These are phyloP conservation scores for Rhogogaster chlorosoma DNA, from an alignment of 2,888 invertebrate genomes.

Conservation along the genomic window DNA sequence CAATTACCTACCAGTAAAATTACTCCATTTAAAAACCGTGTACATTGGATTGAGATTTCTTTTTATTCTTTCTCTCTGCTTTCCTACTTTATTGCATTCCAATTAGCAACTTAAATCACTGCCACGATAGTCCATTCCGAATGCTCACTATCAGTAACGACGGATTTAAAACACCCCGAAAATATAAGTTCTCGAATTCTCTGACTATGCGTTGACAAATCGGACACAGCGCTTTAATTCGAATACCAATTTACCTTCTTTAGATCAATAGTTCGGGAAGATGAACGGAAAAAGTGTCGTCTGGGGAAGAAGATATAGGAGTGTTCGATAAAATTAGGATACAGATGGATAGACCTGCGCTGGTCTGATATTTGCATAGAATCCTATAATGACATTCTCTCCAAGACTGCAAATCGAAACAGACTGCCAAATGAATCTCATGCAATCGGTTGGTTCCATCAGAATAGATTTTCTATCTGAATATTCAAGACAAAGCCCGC, in stretches of 20 bases:
- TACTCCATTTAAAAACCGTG: slow-evolving; percentile 9
- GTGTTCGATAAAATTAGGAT: background rate
- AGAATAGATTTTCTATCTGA: background rate
- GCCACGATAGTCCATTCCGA: background rate
- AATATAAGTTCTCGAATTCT: background rate
- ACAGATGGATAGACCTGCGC: background rate
- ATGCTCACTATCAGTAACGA: background rate
- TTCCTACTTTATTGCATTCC: background rate
- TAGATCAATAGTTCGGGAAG: background rate
- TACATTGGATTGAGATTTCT: background rate
- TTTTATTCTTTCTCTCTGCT: background rate
- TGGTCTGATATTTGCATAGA: background rate
- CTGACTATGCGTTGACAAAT: background rate
- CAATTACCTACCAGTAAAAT: slow-evolving; percentile 1
- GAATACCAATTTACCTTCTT: too few relatives aligned
- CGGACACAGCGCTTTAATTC: too few relatives aligned
- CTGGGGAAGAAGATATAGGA: background rate
- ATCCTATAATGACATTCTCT: background rate
- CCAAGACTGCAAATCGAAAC: background rate
- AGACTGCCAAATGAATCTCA: background rate
- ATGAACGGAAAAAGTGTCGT: background rate
- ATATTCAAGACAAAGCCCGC: background rate
- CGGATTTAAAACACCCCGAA: background rate
- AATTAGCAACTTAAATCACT: background rate
- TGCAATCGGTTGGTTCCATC: background rate